A percentile compares a stretch with the other conserved stretches of the same genome.
These are phyloP conservation scores for Chaetodon auriga DNA, from an alignment of 2,113 vertebrate genomes.

Conservation along the genomic window DNA sequence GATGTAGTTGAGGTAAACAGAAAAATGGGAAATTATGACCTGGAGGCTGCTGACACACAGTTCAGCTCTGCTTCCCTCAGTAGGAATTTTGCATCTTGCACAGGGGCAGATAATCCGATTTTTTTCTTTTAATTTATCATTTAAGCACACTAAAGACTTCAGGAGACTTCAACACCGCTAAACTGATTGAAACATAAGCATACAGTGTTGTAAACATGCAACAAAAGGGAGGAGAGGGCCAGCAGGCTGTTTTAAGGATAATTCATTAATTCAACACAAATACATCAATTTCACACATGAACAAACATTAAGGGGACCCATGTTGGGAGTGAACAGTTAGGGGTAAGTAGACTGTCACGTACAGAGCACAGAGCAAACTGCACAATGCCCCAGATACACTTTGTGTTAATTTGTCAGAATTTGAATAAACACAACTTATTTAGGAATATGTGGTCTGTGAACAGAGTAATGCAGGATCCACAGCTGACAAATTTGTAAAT, in stretches of 20 bases:
- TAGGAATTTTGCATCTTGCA: not conserved
- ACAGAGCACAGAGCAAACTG: not conserved
- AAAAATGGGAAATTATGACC: constrained; percentile 1
- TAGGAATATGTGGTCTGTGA: not conserved
- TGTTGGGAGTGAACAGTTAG: not conserved
- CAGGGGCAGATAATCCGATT: not conserved
- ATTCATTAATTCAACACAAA: constrained; percentile 1
- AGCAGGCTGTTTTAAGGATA: not conserved
- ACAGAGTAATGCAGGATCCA: too few relatives aligned
- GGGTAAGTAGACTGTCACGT: not conserved
- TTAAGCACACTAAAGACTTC: not conserved
- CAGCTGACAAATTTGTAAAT: too few relatives aligned
- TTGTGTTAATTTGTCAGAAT: too few relatives aligned
- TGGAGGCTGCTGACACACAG: not conserved
- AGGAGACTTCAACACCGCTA: too few relatives aligned
- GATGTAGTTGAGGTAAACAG: not conserved
- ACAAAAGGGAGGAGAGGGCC: not conserved
- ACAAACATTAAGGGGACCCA: not conserved
- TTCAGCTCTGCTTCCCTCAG: not conserved
- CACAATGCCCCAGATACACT: not conserved
- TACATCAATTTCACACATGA: not conserved
- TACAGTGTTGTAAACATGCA: not conserved
- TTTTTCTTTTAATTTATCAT: not conserved
- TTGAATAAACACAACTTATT: not conserved
- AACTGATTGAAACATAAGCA: not conserved